Evolutionary conservation across 2,888 invertebrate species (phyloP).

Genomic region (Scaptomyza cyrtandrae): DNA sequence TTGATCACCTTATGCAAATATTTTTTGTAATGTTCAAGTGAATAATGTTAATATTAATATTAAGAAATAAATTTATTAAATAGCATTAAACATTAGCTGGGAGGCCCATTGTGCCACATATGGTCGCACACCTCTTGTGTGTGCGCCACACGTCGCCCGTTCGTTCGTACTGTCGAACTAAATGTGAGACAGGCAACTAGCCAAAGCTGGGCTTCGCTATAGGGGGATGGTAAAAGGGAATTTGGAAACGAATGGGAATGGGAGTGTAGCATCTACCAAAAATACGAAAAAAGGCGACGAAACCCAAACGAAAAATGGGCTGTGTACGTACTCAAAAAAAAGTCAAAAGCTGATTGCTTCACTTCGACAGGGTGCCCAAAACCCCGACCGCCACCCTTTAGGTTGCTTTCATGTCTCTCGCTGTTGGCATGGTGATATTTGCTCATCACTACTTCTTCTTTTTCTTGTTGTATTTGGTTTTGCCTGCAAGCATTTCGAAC

Average conservation of each 20-base stretch:
- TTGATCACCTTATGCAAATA: no score
- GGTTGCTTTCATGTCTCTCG: background rate
- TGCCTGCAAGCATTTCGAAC: slow-evolving; percentile 21
- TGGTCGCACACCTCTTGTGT: background rate
- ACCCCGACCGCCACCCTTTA: background rate
- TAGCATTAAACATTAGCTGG: background rate
- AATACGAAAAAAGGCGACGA: slow-evolving; percentile 33
- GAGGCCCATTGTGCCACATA: background rate
- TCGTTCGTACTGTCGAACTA: background rate
- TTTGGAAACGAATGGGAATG: background rate
- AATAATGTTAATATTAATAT: no score
- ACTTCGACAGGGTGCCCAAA: slow-evolving; percentile 31
- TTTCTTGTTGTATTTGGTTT: slow-evolving; percentile 23
- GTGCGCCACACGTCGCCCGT: background rate
- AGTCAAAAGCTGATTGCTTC: slow-evolving; percentile 54
- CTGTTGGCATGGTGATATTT: slow-evolving; percentile 6
- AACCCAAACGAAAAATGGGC: slow-evolving; percentile 41
- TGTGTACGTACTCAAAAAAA: slow-evolving; percentile 16
- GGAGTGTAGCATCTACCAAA: slow-evolving; percentile 3
- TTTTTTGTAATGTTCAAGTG: no score
- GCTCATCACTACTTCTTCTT: slow-evolving; percentile 8
- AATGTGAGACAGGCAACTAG: background rate
- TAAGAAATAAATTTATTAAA: no score
- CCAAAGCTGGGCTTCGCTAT: background rate
- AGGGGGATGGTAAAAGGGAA: background rate